Percentiles rank a stretch among this genome's conserved stretches.
Evolutionary conservation across 2,113 vertebrate species (phyloP).

Genomic region (Campylomormyrus numenius): DNA sequence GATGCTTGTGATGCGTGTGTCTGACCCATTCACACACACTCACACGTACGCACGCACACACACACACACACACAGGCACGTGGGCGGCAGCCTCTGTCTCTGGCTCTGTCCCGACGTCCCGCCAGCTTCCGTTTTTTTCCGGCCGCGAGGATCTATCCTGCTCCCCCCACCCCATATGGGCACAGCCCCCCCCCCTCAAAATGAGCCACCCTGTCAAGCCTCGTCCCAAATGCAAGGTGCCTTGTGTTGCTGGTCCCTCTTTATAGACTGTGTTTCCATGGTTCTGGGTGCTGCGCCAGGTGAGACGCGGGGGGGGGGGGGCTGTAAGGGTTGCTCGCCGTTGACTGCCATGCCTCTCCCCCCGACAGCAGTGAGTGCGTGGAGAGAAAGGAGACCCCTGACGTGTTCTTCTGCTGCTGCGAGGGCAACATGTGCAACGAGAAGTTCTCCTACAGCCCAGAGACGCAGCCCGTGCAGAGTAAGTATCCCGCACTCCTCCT

Average conservation of each 20-base stretch:
- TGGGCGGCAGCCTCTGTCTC: neutral
- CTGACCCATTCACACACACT: neutral
- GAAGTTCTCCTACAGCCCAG: constrained; percentile 78
- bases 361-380: constrained; percentile 74
- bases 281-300: neutral
- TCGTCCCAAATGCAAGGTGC: neutral
- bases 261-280: neutral
- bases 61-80: neutral
- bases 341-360: neutral
- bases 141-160: neutral
- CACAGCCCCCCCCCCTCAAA: neutral
- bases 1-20: neutral
- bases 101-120: neutral
- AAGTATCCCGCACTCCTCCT: constrained; percentile 43
- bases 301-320: neutral
- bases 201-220: neutral
- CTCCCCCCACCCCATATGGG: neutral
- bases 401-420: constrained; percentile 93
- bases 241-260: neutral
- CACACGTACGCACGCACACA: too few relatives aligned
- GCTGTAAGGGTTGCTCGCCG: neutral
- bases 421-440: constrained; percentile 86
- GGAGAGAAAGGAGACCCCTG: constrained; percentile 84
- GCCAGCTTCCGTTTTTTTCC: neutral
- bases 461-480: constrained; percentile 70